These are phyloP conservation scores for Spermophilus dauricus DNA, from an alignment of 2,113 vertebrate species.

Conservation along the genomic window DNA sequence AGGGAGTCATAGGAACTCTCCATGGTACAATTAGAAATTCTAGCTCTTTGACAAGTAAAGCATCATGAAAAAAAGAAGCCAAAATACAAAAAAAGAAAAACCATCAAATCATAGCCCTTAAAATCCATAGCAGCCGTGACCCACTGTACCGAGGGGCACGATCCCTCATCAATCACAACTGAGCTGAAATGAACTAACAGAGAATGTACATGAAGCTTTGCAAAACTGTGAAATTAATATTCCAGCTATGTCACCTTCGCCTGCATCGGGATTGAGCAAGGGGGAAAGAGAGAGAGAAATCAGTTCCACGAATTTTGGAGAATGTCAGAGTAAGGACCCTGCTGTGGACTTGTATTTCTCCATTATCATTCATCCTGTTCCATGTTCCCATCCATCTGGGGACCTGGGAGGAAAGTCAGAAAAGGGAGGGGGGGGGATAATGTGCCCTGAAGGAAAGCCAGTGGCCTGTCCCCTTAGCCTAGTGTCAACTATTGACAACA, in stretches of 20 bases:
- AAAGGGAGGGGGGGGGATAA: slow-evolving; percentile 1
- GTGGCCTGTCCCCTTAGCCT: slow-evolving; percentile 36
- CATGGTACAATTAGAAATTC: not conserved
- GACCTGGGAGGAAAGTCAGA: slow-evolving; percentile 56
- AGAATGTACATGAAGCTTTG: slow-evolving; percentile 86
- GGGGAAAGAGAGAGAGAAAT: slow-evolving; percentile 92
- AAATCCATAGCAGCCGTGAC: slow-evolving; percentile 68
- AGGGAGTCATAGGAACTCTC: not conserved
- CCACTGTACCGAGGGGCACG: too few relatives aligned
- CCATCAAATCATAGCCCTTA: not conserved
- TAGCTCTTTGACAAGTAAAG: slow-evolving; percentile 66
- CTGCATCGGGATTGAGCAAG: slow-evolving; percentile 92
- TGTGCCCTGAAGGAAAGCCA: not conserved
- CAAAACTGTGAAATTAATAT: slow-evolving; percentile 92
- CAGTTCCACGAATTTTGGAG: slow-evolving; percentile 92
- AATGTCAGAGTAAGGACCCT: slow-evolving; percentile 92
- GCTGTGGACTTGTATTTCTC: slow-evolving; percentile 74
- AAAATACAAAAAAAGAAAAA: not conserved
- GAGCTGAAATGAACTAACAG: slow-evolving; percentile 83
- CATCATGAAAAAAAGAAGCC: not conserved
- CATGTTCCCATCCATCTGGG: slow-evolving; percentile 82
- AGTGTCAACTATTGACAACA: not conserved
- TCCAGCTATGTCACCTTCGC: slow-evolving; percentile 92
- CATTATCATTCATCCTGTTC: slow-evolving; percentile 86
- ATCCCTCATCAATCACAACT: not conserved